Evolutionary conservation across 2,888 invertebrate genomes (phyloP), one percentile per base, ranked within the genome.

Genomic region (Phlogophora meticulosa): DNA sequence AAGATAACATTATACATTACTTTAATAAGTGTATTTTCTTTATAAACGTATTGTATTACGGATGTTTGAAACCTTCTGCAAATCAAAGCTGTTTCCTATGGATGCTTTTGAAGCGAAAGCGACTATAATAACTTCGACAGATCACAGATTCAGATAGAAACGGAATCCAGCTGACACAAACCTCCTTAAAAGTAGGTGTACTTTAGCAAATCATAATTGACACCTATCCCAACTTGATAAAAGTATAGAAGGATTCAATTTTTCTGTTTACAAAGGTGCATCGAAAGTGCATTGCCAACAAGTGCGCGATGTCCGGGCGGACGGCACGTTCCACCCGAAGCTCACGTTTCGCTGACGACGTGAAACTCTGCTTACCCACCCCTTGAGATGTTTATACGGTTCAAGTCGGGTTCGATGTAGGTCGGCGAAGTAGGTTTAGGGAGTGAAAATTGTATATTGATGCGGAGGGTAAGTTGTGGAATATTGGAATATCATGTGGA

Each of bases 311-410:
- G 78, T 65, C 70, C 67, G 67, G 61, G 63, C 59, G 65, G 74
- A 61, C 64, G 80, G 76, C 84, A 84, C 84, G 84, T 84, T 76
- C 67, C 61, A 63, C 55, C 51, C 72, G 49, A 68, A 68, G 74
- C 81, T 71, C 83, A 83, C 84, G 84, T 84, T 78, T 72, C 53
- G 84, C 84, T 83, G 81, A 84, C 78, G 72, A 56, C 42, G 58
- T 28, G 38, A 45, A 65, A 70, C 74, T 67, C 78, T 77, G 69
- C 75, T 73, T 78, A 73, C 67, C 68, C 65, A 72, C 52, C 69
- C 72, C 72, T 79, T 77, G 69, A 82, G 83, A 82, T 75, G 78
- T 72, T 71, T 76, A 72, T 76, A 77, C 46, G 68, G 59, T 72
- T 59, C 59, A 76, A 72, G 72, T 45, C 20, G 45, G 49, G 61